Percentiles rank a stretch among this genome's conserved stretches.
phyloP scores from a whole-genome alignment of 2,888 invertebrate species.

The Ferdinandea cuprea region DNA sequence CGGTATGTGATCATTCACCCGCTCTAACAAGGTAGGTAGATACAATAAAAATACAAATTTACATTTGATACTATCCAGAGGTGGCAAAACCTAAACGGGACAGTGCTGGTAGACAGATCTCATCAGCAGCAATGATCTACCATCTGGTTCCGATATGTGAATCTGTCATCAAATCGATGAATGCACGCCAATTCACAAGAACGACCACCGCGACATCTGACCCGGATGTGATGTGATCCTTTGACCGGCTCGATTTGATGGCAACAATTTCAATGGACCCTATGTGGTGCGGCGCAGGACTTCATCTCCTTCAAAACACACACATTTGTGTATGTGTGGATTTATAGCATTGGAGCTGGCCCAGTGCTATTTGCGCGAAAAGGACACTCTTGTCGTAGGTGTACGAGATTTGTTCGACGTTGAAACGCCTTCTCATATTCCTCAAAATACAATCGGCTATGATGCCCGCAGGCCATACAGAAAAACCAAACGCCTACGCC shows the following conservation, averaged over 20 bases:
- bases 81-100: constrained; percentile 66
- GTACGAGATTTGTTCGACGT: constrained; percentile 74
- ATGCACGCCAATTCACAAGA: constrained; percentile 1
- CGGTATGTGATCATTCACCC: constrained; percentile 75
- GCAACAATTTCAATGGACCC: constrained; percentile 26
- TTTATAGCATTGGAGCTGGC: constrained; percentile 48
- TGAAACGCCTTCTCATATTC: constrained; percentile 72
- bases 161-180: constrained; percentile 60
- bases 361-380: constrained; percentile 58
- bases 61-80: constrained; percentile 62
- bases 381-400: constrained; percentile 74
- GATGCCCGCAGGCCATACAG: constrained; percentile 72
- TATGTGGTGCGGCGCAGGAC: constrained; percentile 10
- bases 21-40: constrained; percentile 72
- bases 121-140: constrained; percentile 11
- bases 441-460: constrained; percentile 72
- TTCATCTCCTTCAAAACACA: background rate
- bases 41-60: constrained; percentile 63
- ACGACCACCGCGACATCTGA: constrained; percentile 46
- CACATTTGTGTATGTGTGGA: constrained; percentile 27
- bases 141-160: constrained; percentile 43
- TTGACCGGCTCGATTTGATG: constrained; percentile 37
- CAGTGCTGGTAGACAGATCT: constrained; percentile 22
- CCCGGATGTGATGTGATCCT: constrained; percentile 70
- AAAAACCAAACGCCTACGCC: constrained; percentile 72